These are phyloP conservation scores for Drosophila tani DNA, from an alignment of 1,140 invertebrate genomes.

Conservation along the genomic window DNA sequence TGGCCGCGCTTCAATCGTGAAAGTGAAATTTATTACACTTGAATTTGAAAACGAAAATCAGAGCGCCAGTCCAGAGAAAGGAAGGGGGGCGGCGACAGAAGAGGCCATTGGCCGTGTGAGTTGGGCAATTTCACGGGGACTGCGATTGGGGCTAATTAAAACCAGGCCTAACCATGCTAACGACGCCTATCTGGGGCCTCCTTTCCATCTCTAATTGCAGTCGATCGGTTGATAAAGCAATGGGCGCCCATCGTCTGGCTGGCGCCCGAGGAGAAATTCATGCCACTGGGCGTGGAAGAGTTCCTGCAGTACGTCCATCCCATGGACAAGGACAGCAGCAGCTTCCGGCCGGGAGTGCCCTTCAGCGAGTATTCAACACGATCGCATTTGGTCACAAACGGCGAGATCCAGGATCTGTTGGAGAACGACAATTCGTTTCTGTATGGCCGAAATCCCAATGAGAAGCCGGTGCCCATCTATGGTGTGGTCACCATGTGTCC, in stretches of 20 bases:
- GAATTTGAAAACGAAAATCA: conserved; percentile 69
- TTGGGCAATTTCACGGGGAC: conserved; percentile 55
- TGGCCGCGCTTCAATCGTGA: conserved; percentile 69
- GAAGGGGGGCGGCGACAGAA: background rate
- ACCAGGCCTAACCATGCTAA: conserved; percentile 31
- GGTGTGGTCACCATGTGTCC: conserved; percentile 86
- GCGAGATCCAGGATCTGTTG: conserved; percentile 86
- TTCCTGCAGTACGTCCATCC: conserved; percentile 87
- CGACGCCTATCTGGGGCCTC: conserved; percentile 23
- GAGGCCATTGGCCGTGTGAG: conserved; percentile 28
- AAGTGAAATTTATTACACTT: conserved; percentile 82
- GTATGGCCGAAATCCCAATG: conserved; percentile 87
- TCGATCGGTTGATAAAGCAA: conserved; percentile 85
- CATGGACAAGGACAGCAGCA: conserved; percentile 76
- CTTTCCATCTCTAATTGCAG: conserved; percentile 70
- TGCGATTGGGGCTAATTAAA: conserved; percentile 52
- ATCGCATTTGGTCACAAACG: conserved; percentile 86
- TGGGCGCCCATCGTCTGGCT: conserved; percentile 89
- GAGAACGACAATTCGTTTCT: conserved; percentile 87
- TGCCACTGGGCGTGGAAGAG: conserved; percentile 87
- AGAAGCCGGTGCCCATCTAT: conserved; percentile 87
- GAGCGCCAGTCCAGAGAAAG: conserved; percentile 50
- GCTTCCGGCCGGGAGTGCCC: conserved; percentile 62
- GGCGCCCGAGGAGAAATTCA: conserved; percentile 88
- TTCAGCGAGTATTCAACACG: conserved; percentile 83